phyloP scores from a whole-genome alignment of 2,888 invertebrate species.

The Lithophane ornitopus region DNA sequence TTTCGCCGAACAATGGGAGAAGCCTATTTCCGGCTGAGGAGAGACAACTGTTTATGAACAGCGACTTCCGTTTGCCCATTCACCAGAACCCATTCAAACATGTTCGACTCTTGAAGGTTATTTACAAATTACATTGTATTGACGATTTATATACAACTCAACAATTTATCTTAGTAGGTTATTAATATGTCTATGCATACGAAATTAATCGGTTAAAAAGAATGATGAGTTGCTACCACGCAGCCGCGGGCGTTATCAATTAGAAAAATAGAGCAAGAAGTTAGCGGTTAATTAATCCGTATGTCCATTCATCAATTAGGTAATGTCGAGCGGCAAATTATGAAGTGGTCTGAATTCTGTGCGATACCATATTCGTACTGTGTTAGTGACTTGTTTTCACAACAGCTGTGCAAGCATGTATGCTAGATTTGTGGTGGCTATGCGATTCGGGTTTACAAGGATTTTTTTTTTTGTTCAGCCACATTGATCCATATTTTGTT shows the following conservation, averaged over 20 bases:
- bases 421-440: slow-evolving; percentile 49
- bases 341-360: slow-evolving; percentile 61
- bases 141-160: not conserved
- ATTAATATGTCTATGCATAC: slow-evolving; percentile 41
- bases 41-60: slow-evolving; percentile 15
- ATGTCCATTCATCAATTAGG: slow-evolving; percentile 63
- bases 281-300: slow-evolving; percentile 60
- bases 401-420: slow-evolving; percentile 59
- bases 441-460: not conserved
- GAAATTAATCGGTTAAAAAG: slow-evolving; percentile 39
- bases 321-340: slow-evolving; percentile 64
- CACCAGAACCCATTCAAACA: slow-evolving; percentile 24
- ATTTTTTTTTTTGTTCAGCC: not conserved
- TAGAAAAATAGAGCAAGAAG: slow-evolving; percentile 67
- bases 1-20: slow-evolving; percentile 34
- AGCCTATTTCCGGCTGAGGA: slow-evolving; percentile 6
- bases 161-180: slow-evolving; percentile 13
- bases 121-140: slow-evolving; percentile 1
- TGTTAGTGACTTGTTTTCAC: slow-evolving; percentile 59
- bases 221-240: slow-evolving; percentile 47
- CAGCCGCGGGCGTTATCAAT: slow-evolving; percentile 58
- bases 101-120: slow-evolving; percentile 9
- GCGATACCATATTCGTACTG: slow-evolving; percentile 54
- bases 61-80: slow-evolving; percentile 24
- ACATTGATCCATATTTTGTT: too few relatives aligned